phyloP scores from a whole-genome alignment of 2,113 vertebrate species.

The Hippocampus abdominalis region DNA sequence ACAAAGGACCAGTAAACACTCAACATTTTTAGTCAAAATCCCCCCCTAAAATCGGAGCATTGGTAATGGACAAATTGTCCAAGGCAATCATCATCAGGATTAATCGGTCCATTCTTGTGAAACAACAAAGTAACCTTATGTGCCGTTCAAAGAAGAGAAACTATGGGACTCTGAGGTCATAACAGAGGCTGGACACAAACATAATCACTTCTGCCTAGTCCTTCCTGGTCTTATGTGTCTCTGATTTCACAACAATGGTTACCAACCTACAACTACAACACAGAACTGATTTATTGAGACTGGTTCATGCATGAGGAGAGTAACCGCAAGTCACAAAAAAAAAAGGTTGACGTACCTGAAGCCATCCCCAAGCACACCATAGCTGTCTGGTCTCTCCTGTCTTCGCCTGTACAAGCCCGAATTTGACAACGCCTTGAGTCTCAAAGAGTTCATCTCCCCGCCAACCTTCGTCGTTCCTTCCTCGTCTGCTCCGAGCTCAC shows the following conservation, averaged over 20 bases:
- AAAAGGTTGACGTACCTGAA: slow-evolving; percentile 76
- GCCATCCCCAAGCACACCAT: slow-evolving; percentile 71
- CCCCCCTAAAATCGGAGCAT: not conserved
- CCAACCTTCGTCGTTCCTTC: slow-evolving; percentile 32
- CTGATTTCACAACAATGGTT: not conserved
- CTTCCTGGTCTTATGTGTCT: not conserved
- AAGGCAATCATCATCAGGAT: not conserved
- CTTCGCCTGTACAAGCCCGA: slow-evolving; percentile 90
- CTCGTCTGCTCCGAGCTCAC: slow-evolving; percentile 10
- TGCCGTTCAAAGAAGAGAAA: not conserved
- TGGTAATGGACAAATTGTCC: not conserved
- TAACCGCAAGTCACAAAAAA: not conserved
- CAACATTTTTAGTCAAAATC: not conserved
- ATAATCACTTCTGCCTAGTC: not conserved
- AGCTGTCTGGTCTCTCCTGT: slow-evolving; percentile 85
- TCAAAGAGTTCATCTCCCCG: slow-evolving; percentile 82
- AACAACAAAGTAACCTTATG: not conserved
- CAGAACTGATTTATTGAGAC: not conserved
- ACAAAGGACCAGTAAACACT: not conserved
- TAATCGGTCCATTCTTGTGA: not conserved
- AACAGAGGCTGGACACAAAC: not conserved
- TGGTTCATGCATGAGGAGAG: not conserved
- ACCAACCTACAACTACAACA: not conserved
- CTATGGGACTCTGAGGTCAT: not conserved
- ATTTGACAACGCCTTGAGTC: slow-evolving; percentile 88